phyloP scores from a whole-genome alignment of 2,113 vertebrate species.

The Lipotes vexillifer region DNA sequence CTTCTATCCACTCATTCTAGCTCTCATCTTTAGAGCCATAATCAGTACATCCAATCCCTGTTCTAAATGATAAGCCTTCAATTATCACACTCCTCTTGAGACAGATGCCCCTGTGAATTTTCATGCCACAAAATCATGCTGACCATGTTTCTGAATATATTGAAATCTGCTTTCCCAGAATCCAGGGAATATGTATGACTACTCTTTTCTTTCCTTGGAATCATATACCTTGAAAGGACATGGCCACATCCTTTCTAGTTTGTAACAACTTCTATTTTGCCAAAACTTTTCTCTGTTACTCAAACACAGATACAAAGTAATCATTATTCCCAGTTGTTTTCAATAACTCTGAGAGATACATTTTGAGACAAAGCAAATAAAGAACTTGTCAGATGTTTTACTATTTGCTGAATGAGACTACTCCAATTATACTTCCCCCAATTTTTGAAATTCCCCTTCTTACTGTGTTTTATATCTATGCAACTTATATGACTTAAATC shows the following conservation, averaged over 20 bases:
- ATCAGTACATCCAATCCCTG: not conserved
- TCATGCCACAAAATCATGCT: not conserved
- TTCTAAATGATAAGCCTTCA: not conserved
- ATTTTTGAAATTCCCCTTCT: not conserved
- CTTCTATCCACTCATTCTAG: not conserved
- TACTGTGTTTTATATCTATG: not conserved
- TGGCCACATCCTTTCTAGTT: not conserved
- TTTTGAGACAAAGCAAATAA: constrained; percentile 26
- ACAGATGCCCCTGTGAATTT: not conserved
- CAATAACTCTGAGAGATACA: not conserved
- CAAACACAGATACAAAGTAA: not conserved
- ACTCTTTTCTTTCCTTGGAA: not conserved
- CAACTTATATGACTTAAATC: not conserved
- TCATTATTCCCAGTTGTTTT: not conserved
- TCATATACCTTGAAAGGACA: not conserved
- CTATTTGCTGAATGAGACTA: not conserved
- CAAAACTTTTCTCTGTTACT: not conserved
- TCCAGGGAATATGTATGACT: not conserved
- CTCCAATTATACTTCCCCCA: not conserved
- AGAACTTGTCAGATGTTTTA: not conserved
- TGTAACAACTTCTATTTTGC: not conserved
- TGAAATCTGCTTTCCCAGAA: constrained; percentile 6
- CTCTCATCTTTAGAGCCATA: not conserved
- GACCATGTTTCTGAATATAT: not conserved
- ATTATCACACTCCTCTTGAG: not conserved